Percentiles rank a stretch among this genome's conserved stretches.
These are phyloP conservation scores for Microctenopoma lineatum DNA, from an alignment of 2,797 vertebrate species.

Conservation along the genomic window DNA sequence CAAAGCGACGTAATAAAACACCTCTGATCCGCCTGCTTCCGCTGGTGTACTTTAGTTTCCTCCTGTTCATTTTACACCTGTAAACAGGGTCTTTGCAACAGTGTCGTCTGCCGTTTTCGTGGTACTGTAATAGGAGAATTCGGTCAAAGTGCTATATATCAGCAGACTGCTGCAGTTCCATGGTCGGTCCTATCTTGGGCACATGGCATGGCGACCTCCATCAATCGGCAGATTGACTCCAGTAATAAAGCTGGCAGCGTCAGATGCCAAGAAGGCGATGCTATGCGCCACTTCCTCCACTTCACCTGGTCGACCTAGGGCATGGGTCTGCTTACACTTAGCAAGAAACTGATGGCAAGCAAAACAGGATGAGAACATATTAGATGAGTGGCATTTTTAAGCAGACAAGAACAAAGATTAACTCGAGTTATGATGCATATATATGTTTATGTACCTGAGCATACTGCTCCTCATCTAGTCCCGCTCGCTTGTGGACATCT, in stretches of 20 bases:
- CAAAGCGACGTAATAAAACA: slow-evolving; percentile 32
- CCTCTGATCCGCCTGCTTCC: slow-evolving; percentile 39
- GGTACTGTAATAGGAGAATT: not conserved
- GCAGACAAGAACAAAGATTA: not conserved
- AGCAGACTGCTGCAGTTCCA: not conserved
- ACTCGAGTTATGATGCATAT: too few relatives aligned
- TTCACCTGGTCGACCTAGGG: slow-evolving; percentile 85
- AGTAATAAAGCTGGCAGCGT: slow-evolving; percentile 87
- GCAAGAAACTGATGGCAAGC: slow-evolving; percentile 79
- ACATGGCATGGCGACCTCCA: slow-evolving; percentile 89
- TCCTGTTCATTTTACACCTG: slow-evolving; percentile 24
- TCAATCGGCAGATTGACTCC: slow-evolving; percentile 86
- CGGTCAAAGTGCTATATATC: slow-evolving; percentile 37
- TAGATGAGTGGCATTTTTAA: not conserved
- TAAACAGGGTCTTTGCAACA: slow-evolving; percentile 19
- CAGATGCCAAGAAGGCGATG: slow-evolving; percentile 88
- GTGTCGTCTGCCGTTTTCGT: not conserved
- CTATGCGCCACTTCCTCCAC: slow-evolving; percentile 87
- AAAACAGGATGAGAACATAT: not conserved
- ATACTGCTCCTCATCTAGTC: slow-evolving; percentile 86
- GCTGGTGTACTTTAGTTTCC: slow-evolving; percentile 1
- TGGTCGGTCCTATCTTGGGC: slow-evolving; percentile 74
- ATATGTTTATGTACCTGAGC: slow-evolving; percentile 68
- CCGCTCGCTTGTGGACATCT: slow-evolving; percentile 86
- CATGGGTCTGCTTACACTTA: slow-evolving; percentile 83